Conservation (phyloP, 1,140 invertebrate genomes). For the Heterodera carotae region DNA sequence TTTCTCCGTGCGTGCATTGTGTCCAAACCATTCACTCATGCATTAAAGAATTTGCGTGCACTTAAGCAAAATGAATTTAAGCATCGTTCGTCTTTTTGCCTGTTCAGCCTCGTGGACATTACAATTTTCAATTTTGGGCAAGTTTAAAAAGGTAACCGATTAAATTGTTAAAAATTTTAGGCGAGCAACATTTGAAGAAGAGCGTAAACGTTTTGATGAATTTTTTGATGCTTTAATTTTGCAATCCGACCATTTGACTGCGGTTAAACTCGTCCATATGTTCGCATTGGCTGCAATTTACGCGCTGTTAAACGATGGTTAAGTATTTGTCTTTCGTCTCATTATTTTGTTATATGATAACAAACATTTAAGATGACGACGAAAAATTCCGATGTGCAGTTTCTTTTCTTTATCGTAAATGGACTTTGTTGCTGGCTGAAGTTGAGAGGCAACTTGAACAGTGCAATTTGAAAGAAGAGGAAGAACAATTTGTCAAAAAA, state of each 20-base stretch:
- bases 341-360: constrained; percentile 3
- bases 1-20: constrained; percentile 7
- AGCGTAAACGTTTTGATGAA: constrained; percentile 21
- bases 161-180: constrained; percentile 15
- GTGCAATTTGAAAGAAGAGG: constrained; percentile 15
- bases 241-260: neutral
- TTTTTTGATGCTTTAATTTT: neutral
- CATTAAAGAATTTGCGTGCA: constrained; percentile 8
- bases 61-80: constrained; percentile 11
- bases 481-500: constrained; percentile 15
- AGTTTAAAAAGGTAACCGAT: neutral
- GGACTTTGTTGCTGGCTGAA: constrained; percentile 21
- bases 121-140: neutral
- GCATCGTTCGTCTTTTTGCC: neutral
- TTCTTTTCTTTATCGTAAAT: constrained; percentile 26
- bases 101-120: neutral
- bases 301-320: constrained; percentile 13
- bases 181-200: constrained; percentile 15
- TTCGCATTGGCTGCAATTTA: constrained; percentile 11
- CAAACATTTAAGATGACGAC: constrained; percentile 10
- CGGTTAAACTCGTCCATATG: constrained; percentile 13
- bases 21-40: constrained; percentile 1
- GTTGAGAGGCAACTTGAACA: neutral
- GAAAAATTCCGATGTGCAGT: constrained; percentile 22
- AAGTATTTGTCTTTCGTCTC: neutral